phyloP scores from a whole-genome alignment of 2,797 vertebrate genomes.

The Rhinella marina region DNA sequence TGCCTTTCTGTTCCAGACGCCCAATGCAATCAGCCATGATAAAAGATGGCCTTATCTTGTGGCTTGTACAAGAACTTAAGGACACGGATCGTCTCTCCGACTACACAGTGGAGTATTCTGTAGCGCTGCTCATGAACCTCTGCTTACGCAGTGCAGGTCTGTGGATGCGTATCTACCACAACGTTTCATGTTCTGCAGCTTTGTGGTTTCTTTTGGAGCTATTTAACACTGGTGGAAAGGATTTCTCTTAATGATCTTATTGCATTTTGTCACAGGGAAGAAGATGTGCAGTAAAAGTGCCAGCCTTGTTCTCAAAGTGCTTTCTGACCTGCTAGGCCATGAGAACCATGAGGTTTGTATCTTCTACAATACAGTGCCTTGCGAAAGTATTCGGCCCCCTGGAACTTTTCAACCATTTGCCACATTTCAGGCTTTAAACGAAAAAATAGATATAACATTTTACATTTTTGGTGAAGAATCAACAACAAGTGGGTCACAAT shows the following conservation, averaged over 20 bases:
- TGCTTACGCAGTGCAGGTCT: constrained; percentile 90
- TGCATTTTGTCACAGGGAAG: constrained; percentile 79
- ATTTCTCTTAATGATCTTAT: neutral
- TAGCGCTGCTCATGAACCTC: constrained; percentile 94
- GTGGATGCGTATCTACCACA: neutral
- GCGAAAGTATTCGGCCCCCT: too few species aligned
- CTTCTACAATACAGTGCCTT: too few species aligned
- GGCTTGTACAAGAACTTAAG: constrained; percentile 87
- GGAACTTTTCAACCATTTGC: too few species aligned
- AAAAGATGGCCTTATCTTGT: constrained; percentile 84
- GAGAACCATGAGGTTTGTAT: constrained; percentile 89
- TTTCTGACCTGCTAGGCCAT: constrained; percentile 92
- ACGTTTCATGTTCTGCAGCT: neutral
- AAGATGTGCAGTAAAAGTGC: constrained; percentile 85
- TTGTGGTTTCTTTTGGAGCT: neutral
- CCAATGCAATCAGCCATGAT: constrained; percentile 91
- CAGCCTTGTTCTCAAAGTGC: constrained; percentile 87
- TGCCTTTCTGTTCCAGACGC: constrained; percentile 73
- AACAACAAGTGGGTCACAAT: too few species aligned
- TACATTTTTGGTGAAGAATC: too few species aligned
- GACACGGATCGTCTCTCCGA: constrained; percentile 91
- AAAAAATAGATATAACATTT: too few species aligned
- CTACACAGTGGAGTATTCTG: constrained; percentile 87
- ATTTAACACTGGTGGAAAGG: neutral
- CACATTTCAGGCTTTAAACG: too few species aligned